These are phyloP conservation scores for Pterocles orientalis DNA, from an alignment of 2,113 vertebrate species.

Conservation along the genomic window DNA sequence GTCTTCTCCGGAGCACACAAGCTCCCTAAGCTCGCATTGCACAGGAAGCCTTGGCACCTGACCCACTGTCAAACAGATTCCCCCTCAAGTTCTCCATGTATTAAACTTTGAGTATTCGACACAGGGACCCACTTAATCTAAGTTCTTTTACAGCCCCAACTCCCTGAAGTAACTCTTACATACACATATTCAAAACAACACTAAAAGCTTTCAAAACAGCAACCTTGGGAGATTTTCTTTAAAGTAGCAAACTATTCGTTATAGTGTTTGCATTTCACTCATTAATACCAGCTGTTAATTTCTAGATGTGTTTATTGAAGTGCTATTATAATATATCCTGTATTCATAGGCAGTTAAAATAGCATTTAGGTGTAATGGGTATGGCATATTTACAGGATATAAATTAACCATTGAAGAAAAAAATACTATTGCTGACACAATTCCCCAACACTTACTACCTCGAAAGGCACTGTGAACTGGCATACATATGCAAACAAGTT, in stretches of 20 bases:
- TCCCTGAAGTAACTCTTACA: not conserved
- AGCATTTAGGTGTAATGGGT: not conserved
- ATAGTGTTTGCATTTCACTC: not conserved
- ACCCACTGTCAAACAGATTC: not conserved
- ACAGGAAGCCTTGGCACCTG: not conserved
- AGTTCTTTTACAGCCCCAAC: not conserved
- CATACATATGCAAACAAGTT: slow-evolving; percentile 19
- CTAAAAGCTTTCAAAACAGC: not conserved
- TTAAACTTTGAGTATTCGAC: not conserved
- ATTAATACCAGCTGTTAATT: not conserved
- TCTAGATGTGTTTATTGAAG: not conserved
- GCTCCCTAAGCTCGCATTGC: not conserved
- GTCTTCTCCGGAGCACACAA: not conserved
- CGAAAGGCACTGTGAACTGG: not conserved
- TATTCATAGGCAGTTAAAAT: not conserved
- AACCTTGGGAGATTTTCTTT: not conserved
- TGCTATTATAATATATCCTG: not conserved
- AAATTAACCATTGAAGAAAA: not conserved
- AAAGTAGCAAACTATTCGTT: not conserved
- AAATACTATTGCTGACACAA: not conserved
- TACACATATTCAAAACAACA: not conserved
- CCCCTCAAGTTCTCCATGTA: not conserved
- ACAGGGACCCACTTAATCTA: not conserved
- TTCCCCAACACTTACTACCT: not conserved
- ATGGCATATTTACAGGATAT: not conserved